phyloP scores from a whole-genome alignment of 1,140 invertebrate genomes.

The Bombus impatiens region DNA sequence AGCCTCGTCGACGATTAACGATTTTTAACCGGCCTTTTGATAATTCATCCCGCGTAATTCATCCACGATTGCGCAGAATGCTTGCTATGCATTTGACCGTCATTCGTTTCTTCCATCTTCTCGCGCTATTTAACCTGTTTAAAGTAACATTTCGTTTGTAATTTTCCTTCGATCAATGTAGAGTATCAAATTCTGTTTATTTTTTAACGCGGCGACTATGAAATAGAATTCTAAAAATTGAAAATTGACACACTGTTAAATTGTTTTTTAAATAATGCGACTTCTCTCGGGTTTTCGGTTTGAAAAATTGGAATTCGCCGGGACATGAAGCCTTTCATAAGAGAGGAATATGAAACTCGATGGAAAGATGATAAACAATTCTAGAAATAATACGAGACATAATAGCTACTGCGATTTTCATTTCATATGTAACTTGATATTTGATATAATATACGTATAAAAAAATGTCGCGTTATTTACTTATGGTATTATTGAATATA shows the following conservation, averaged over 20 bases:
- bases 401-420: neutral
- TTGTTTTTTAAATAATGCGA: neutral
- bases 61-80: neutral
- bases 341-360: no score
- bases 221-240: no score
- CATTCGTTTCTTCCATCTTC: neutral
- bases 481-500: no score
- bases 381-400: neutral
- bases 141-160: neutral
- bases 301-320: no score
- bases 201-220: no score
- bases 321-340: no score
- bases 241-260: neutral
- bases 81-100: neutral
- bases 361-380: no score
- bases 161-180: neutral
- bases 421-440: neutral
- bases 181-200: no score
- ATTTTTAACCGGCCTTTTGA: constrained; percentile 42
- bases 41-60: neutral
- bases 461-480: no score
- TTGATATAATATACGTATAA: no score
- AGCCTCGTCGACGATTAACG: constrained; percentile 32
- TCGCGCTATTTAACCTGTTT: neutral
- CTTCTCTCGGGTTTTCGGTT: neutral